Evolutionary conservation across 1,140 invertebrate species (phyloP).

Genomic region (Formica exsecta): DNA sequence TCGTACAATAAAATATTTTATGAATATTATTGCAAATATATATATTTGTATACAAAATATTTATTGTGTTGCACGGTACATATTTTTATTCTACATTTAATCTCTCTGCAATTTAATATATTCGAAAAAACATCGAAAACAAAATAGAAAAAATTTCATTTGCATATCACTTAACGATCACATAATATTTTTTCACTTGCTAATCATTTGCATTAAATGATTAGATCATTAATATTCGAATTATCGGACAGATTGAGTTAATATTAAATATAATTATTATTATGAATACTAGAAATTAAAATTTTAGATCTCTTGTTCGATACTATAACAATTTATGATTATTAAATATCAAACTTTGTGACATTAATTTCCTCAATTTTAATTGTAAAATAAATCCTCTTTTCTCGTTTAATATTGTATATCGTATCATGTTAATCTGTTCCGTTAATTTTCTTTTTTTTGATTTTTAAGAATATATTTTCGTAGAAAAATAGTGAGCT

Average conservation of each 20-base stretch:
- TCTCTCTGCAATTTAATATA: not conserved
- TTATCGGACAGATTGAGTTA: not conserved
- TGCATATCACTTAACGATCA: not conserved
- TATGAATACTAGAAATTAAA: not conserved
- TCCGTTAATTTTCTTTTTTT: too few species aligned
- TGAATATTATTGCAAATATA: not conserved
- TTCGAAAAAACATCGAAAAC: not conserved
- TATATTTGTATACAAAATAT: too few species aligned
- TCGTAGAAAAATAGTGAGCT: too few species aligned
- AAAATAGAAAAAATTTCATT: not conserved
- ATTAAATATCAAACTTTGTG: too few species aligned
- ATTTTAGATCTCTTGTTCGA: not conserved
- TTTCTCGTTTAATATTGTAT: too few species aligned
- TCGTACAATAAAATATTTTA: constrained; percentile 8
- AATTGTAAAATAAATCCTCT: too few species aligned
- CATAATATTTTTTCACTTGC: not conserved
- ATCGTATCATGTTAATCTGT: too few species aligned
- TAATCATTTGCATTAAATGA: not conserved
- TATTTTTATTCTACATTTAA: too few species aligned
- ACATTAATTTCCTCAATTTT: too few species aligned
- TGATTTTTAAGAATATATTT: too few species aligned
- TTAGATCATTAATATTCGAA: not conserved
- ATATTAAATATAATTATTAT: not conserved
- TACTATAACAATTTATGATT: too few species aligned
- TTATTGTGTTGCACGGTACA: too few species aligned